A percentile compares a stretch with the other conserved stretches of the same genome.
phyloP scores from a whole-genome alignment of 2,888 invertebrate species.

The Lasius platythorax region DNA sequence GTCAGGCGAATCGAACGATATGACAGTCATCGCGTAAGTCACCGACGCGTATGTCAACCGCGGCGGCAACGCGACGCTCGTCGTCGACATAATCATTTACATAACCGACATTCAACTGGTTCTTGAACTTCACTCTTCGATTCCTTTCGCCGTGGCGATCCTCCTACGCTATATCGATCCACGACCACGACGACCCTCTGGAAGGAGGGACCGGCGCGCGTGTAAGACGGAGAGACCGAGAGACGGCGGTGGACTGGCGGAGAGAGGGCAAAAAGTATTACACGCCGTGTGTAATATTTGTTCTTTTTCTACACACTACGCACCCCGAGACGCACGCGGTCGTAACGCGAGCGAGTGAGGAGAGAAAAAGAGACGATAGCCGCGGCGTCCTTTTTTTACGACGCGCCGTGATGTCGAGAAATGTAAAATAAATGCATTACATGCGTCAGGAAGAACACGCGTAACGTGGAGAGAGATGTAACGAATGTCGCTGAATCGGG shows the following conservation, averaged over 20 bases:
- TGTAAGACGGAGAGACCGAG: slow-evolving; percentile 16
- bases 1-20: neutral
- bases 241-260: slow-evolving; percentile 17
- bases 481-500: neutral
- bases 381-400: neutral
- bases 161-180: slow-evolving; percentile 68
- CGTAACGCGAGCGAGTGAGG: neutral
- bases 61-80: neutral
- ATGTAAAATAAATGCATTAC: neutral
- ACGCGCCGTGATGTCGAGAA: neutral
- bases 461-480: neutral
- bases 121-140: slow-evolving; percentile 68
- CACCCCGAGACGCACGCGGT: neutral
- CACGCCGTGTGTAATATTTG: neutral
- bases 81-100: slow-evolving; percentile 51
- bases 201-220: slow-evolving; percentile 37
- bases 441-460: neutral
- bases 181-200: slow-evolving; percentile 21
- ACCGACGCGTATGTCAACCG: slow-evolving; percentile 29
- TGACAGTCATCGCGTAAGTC: slow-evolving; percentile 29
- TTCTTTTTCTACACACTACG: neutral
- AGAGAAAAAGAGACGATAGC: neutral
- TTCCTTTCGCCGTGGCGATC: slow-evolving; percentile 59
- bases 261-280: slow-evolving; percentile 16
- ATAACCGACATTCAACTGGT: slow-evolving; percentile 73